A percentile compares a stretch with the other conserved stretches of the same genome.
Conservation (phyloP, 2,797 vertebrate species). For the Aphelocoma californica region DNA sequence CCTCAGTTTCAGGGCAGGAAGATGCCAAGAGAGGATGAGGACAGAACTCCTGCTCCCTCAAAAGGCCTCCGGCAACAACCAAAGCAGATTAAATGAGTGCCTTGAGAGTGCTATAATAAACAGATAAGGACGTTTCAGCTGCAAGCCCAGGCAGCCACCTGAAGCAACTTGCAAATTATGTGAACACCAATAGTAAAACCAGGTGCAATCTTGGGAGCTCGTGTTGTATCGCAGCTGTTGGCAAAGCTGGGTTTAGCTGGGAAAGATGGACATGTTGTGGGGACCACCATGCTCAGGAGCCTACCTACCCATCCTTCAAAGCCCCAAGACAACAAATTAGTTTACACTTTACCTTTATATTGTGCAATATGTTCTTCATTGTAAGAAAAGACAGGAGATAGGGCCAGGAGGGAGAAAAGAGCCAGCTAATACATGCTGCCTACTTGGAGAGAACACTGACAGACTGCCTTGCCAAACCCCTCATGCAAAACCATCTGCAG, state of each 20-base stretch:
- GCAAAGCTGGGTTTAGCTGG: not conserved
- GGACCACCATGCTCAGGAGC: not conserved
- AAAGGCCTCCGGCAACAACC: not conserved
- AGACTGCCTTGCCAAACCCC: not conserved
- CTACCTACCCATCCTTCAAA: not conserved
- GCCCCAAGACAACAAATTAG: not conserved
- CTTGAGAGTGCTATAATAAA: not conserved
- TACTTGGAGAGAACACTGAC: not conserved
- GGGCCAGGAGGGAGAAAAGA: not conserved
- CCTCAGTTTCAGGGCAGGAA: not conserved
- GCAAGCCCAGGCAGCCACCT: not conserved
- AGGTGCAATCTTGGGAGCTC: not conserved
- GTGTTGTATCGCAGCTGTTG: accelerated
- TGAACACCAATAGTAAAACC: not conserved
- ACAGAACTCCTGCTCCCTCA: not conserved
- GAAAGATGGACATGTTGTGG: not conserved
- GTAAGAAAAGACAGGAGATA: not conserved
- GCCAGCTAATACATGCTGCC: not conserved
- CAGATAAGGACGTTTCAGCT: not conserved
- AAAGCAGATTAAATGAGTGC: not conserved
- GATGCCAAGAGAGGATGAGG: not conserved
- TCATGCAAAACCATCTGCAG: not conserved
- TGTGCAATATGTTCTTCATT: not conserved
- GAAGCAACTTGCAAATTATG: not conserved
- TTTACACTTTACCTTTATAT: not conserved